Conservation (phyloP, 2,888 invertebrate genomes). For the Eilema sororculum region DNA sequence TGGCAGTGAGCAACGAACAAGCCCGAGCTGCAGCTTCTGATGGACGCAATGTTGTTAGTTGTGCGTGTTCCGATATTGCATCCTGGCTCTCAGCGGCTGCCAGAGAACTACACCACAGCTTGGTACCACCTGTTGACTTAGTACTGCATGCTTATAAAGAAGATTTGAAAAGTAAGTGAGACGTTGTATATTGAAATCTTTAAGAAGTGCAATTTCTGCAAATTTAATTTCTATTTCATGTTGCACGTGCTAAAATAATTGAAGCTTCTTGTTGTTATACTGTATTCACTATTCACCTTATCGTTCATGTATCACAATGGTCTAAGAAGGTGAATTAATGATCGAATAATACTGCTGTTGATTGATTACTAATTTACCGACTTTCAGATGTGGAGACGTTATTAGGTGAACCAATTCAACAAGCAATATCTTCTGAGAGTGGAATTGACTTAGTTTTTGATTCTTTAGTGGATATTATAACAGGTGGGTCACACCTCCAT, state of each 20-base stretch:
- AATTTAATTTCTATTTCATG: too few species aligned
- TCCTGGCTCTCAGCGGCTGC: conserved; percentile 77
- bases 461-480: conserved; percentile 90
- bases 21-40: conserved; percentile 68
- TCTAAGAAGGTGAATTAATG: background rate
- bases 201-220: too few species aligned
- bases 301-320: too few species aligned
- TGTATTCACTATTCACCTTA: background rate
- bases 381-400: conserved; percentile 90
- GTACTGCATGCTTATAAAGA: conserved; percentile 77
- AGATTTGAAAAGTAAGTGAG: conserved; percentile 73
- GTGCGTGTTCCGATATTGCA: conserved; percentile 77
- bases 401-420: conserved; percentile 92
- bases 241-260: too few species aligned
- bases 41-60: conserved; percentile 71
- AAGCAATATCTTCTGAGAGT: conserved; percentile 90
- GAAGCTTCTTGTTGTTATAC: too few species aligned
- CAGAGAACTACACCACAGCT: conserved; percentile 74
- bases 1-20: conserved; percentile 80
- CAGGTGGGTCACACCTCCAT: conserved; percentile 83
- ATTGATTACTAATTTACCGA: conserved; percentile 31
- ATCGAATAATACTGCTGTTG: conserved; percentile 9
- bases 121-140: conserved; percentile 78
- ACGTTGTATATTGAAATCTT: background rate
- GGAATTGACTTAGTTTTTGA: conserved; percentile 92